Conservation (phyloP, 2,113 vertebrate species). For the Chamaetylas fuelleborni region DNA sequence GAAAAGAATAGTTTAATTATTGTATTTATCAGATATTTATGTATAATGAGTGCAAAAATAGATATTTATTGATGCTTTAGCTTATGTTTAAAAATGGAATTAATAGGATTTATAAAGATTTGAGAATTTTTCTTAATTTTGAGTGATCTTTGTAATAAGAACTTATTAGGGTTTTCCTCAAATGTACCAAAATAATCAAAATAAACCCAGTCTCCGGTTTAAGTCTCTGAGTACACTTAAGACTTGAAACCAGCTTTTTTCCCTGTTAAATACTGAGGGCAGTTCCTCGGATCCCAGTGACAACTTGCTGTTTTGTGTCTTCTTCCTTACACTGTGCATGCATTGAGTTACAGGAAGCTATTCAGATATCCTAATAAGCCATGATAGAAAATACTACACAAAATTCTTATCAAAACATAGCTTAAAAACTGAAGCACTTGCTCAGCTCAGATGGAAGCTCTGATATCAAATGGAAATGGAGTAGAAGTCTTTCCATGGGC, state of each 20-base stretch:
- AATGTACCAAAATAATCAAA: not conserved
- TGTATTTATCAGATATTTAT: not conserved
- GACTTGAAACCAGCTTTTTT: not conserved
- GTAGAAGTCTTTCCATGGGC: not conserved
- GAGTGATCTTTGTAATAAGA: not conserved
- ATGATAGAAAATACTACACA: not conserved
- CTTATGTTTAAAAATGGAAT: not conserved
- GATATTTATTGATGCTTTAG: not conserved
- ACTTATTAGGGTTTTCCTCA: not conserved
- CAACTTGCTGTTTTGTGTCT: not conserved
- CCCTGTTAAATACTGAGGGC: not conserved
- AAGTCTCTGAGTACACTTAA: not conserved
- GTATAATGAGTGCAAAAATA: not conserved
- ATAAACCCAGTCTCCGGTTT: not conserved
- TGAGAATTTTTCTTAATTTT: not conserved
- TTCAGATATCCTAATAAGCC: not conserved
- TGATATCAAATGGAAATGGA: not conserved
- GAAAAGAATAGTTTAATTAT: not conserved
- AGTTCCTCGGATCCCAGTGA: not conserved
- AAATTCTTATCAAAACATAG: not conserved
- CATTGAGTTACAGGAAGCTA: not conserved
- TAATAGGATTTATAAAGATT: not conserved
- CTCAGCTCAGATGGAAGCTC: not conserved
- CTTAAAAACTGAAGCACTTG: not conserved
- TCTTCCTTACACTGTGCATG: not conserved